A percentile compares a stretch with the other conserved stretches of the same genome.
Evolutionary conservation across 2,797 vertebrate species (phyloP).

Genomic region (Sphaeramia orbicularis): DNA sequence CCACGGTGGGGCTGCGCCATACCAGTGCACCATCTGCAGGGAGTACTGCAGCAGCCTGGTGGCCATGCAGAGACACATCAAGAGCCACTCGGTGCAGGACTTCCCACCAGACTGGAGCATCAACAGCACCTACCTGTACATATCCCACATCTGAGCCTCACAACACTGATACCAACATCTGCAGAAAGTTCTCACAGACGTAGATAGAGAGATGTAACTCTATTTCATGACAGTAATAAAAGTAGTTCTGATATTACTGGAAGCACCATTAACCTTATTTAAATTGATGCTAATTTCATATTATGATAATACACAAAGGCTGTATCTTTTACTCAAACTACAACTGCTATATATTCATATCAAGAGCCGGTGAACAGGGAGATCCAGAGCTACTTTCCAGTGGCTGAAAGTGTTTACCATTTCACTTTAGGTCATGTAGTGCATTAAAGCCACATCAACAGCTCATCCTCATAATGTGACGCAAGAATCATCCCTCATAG

Average conservation of each 20-base stretch:
- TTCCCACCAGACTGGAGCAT: conserved; percentile 91
- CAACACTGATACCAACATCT: not conserved
- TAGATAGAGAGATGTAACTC: not conserved
- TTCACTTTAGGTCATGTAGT: conserved; percentile 9
- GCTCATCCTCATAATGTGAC: conserved; percentile 35
- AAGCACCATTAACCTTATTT: no score
- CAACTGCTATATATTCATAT: conserved; percentile 19
- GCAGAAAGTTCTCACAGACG: conserved; percentile 7
- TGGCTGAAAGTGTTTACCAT: conserved; percentile 31
- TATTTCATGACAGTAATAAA: not conserved
- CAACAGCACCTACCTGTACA: conserved; percentile 87
- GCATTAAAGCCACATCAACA: conserved; percentile 56
- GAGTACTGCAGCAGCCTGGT: conserved; percentile 89
- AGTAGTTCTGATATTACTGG: no score
- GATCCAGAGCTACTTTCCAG: conserved; percentile 41
- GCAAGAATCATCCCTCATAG: conserved; percentile 34
- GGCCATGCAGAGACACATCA: conserved; percentile 90
- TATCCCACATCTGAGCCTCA: conserved; percentile 74
- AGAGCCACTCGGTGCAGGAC: conserved; percentile 85
- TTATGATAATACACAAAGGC: not conserved
- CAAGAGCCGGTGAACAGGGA: conserved; percentile 19
- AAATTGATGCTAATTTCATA: conserved; percentile 1
- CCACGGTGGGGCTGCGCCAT: conserved; percentile 88
- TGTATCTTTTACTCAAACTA: conserved; percentile 34
- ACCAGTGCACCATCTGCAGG: conserved; percentile 89